Evolutionary conservation across 2,888 invertebrate genomes (phyloP).

Genomic region (Invenusta paracnida): DNA sequence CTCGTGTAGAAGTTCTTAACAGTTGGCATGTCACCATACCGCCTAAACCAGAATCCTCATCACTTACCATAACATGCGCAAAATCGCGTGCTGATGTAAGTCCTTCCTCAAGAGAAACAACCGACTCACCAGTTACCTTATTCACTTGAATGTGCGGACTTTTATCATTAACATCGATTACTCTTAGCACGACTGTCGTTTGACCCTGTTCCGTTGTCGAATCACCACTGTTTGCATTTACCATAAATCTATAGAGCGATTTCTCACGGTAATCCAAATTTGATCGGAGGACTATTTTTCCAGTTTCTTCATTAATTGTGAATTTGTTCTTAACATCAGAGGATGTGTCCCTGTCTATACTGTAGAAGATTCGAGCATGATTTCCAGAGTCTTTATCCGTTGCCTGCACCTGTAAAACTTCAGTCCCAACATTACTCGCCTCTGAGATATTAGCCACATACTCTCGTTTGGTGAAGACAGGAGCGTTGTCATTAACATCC

Average conservation of each 20-base stretch:
- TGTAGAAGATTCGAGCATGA: background rate
- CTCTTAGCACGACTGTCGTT: background rate
- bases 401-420: background rate
- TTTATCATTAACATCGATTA: constrained; percentile 31
- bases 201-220: background rate
- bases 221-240: constrained; percentile 17
- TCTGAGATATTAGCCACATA: background rate
- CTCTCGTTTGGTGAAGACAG: background rate
- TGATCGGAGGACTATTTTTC: background rate
- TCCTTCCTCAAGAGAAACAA: constrained; percentile 19
- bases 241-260: background rate
- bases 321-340: background rate
- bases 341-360: background rate
- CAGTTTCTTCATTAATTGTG: background rate
- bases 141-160: background rate
- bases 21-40: constrained; percentile 25
- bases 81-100: background rate
- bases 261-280: background rate
- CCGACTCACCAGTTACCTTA: background rate
- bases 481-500: constrained; percentile 32
- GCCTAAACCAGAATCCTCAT: background rate
- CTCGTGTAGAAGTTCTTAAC: background rate
- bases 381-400: constrained; percentile 10
- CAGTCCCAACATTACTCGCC: background rate
- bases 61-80: constrained; percentile 15